These are phyloP conservation scores for Hozukius guyotensis DNA, from an alignment of 2,797 vertebrate species.

Conservation along the genomic window DNA sequence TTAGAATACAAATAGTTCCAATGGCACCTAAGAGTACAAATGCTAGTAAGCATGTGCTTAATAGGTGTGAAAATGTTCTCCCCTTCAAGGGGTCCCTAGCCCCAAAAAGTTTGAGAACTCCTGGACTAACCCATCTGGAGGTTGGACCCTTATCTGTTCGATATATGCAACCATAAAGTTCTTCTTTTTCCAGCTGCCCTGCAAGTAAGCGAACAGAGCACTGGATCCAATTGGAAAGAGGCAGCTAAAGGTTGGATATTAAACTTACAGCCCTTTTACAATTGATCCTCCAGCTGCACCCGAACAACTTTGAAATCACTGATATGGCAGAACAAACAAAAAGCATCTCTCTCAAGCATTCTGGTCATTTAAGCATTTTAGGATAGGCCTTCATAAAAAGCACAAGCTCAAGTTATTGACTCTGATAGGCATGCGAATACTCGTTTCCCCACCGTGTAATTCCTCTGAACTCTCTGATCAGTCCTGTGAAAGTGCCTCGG, in stretches of 20 bases:
- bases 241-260: not conserved
- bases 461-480: slow-evolving; percentile 30
- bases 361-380: not conserved
- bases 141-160: not conserved
- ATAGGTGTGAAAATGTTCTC: too few relatives aligned
- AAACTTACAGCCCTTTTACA: not conserved
- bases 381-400: not conserved
- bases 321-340: not conserved
- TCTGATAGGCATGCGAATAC: not conserved
- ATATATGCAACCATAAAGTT: not conserved
- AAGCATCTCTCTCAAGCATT: not conserved
- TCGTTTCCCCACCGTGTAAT: not conserved
- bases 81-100: too few relatives aligned
- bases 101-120: too few relatives aligned
- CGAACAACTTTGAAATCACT: not conserved
- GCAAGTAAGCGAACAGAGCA: not conserved
- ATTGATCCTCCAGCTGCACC: not conserved
- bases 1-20: too few relatives aligned
- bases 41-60: too few relatives aligned
- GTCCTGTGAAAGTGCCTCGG: slow-evolving; percentile 24
- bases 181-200: not conserved
- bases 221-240: not conserved
- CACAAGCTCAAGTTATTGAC: slow-evolving; percentile 14
- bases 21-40: too few relatives aligned
- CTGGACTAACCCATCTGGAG: not conserved